Conservation (phyloP, 2,113 vertebrate species). For the Cranoglanis bouderius region DNA sequence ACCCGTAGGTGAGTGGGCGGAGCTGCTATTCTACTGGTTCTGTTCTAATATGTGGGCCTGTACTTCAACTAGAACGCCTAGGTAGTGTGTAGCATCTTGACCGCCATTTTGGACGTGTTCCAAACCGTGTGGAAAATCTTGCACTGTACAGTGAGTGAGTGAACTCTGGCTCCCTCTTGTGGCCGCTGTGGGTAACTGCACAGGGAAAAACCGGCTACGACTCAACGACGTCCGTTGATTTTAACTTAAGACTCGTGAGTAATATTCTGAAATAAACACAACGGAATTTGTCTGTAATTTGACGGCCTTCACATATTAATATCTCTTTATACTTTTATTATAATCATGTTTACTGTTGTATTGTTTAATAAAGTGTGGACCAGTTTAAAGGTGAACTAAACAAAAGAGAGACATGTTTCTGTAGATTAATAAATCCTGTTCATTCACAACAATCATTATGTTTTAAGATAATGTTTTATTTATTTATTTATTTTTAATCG, state of each 20-base stretch:
- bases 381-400: too few relatives aligned
- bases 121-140: too few relatives aligned
- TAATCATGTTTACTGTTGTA: neutral
- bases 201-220: neutral
- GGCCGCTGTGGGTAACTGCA: neutral
- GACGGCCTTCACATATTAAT: neutral
- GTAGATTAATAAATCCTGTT: neutral
- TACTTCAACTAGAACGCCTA: neutral
- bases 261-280: neutral
- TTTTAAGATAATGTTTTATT: too few relatives aligned
- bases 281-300: neutral
- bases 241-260: neutral
- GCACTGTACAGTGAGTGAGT: too few relatives aligned
- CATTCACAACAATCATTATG: neutral
- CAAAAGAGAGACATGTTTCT: neutral
- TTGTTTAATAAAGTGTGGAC: neutral
- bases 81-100: neutral
- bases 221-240: neutral
- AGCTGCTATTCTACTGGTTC: neutral
- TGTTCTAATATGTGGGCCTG: neutral
- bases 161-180: neutral
- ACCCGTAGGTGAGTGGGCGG: constrained; percentile 62
- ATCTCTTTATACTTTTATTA: neutral
- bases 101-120: neutral
- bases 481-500: neutral